Conservation (phyloP, 2,113 vertebrate genomes). For the Sterrhoptilus dennistouni region DNA sequence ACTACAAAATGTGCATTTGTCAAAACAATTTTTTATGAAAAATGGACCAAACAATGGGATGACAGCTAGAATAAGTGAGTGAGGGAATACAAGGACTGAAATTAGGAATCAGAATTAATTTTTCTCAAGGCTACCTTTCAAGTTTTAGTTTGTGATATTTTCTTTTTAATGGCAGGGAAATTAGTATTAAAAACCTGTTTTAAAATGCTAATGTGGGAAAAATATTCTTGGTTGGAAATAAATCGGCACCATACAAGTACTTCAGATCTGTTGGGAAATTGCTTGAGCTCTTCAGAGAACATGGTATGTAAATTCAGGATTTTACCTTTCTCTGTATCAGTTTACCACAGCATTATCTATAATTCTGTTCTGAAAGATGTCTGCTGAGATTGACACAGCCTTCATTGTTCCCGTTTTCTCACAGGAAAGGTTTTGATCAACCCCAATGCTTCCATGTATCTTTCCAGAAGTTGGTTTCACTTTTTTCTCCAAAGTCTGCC, state of each 20-base stretch:
- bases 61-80: not conserved
- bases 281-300: not conserved
- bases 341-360: accelerated
- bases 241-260: not conserved
- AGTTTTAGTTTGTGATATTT: not conserved
- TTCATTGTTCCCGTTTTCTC: not conserved
- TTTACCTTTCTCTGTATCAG: not conserved
- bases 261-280: not conserved
- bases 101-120: not conserved
- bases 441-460: accelerated
- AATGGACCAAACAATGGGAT: not conserved
- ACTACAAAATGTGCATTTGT: not conserved
- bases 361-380: not conserved
- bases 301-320: not conserved
- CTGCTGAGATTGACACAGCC: not conserved
- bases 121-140: not conserved
- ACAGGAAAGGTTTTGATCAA: not conserved
- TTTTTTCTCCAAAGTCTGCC: not conserved
- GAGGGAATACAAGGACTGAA: not conserved
- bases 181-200: not conserved
- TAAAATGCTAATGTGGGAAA: not conserved
- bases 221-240: not conserved
- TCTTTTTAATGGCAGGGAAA: not conserved
- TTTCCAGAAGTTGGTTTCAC: not conserved
- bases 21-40: not conserved